Evolutionary conservation across 37 sponge, comb jelly and placozoan genomes (phyloP).

Genomic region (Trichoplax adhaerens): DNA sequence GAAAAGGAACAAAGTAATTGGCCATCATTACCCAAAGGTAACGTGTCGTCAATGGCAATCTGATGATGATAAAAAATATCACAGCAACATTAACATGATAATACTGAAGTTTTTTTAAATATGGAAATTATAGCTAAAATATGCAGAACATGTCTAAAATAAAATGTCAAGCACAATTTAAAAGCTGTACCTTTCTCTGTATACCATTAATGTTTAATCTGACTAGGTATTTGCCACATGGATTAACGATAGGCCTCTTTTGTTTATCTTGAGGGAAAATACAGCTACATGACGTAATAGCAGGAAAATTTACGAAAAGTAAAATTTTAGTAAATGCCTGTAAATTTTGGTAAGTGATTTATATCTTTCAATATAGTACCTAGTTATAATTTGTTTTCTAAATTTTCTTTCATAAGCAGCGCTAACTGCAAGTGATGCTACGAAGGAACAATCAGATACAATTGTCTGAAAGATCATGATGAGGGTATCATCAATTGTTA

Average conservation of each 20-base stretch:
- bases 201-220: constrained; percentile 73
- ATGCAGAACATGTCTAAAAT: background rate
- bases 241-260: constrained; percentile 75
- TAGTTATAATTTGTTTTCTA: constrained; percentile 71
- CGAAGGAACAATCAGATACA: constrained; percentile 96
- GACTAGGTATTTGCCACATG: constrained; percentile 79
- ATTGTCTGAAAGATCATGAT: constrained; percentile 36
- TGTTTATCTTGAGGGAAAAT: constrained; percentile 78
- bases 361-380: constrained; percentile 15
- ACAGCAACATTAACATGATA: background rate
- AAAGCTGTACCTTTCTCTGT: constrained; percentile 42
- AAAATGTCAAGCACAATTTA: background rate
- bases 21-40: constrained; percentile 56
- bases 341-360: background rate
- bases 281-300: constrained; percentile 14
- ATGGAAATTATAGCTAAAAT: background rate
- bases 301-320: background rate
- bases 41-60: constrained; percentile 82
- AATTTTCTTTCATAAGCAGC: constrained; percentile 85
- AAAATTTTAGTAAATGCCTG: background rate
- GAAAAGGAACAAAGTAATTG: constrained; percentile 86
- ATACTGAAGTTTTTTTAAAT: background rate
- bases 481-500: too few relatives aligned
- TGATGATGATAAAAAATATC: constrained; percentile 2
- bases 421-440: constrained; percentile 84